Percentiles rank a stretch among this genome's conserved stretches.
Evolutionary conservation across 2,113 vertebrate genomes (phyloP).

Genomic region (Oncorhynchus tshawytscha): DNA sequence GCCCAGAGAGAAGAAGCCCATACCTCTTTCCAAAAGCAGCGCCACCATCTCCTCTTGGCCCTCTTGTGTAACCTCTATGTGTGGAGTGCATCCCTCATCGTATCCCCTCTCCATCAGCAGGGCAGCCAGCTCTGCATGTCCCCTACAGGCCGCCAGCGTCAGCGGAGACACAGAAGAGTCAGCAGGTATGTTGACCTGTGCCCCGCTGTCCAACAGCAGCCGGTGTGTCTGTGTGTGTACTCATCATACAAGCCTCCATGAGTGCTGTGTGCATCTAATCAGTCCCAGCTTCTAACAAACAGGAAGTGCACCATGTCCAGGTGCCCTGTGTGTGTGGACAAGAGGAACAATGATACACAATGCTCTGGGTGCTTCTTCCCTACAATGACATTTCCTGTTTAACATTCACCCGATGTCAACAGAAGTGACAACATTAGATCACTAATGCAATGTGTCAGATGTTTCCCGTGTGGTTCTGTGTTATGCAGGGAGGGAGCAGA

Average conservation of each 20-base stretch:
- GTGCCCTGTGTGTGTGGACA: conserved; percentile 77
- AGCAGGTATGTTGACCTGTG: conserved; percentile 74
- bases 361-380: too few species aligned
- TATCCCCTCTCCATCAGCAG: conserved; percentile 87
- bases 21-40: conserved; percentile 86
- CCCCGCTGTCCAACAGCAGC: too few species aligned
- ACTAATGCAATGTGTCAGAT: conserved; percentile 54
- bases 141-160: conserved; percentile 77
- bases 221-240: background rate
- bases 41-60: conserved; percentile 90
- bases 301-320: conserved; percentile 91
- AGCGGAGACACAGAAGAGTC: conserved; percentile 85
- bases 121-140: conserved; percentile 85
- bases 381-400: background rate
- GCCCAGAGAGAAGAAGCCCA: background rate
- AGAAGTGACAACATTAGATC: background rate
- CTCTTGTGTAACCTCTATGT: conserved; percentile 89
- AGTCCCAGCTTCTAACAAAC: conserved; percentile 82
- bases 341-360: background rate
- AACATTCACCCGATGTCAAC: background rate
- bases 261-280: conserved; percentile 92
- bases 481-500: background rate
- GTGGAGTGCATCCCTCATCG: conserved; percentile 87
- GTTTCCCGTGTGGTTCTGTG: background rate
- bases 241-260: conserved; percentile 94